These are phyloP conservation scores for Antheraea yamamai DNA, from an alignment of 2,888 invertebrate species.

Conservation along the genomic window DNA sequence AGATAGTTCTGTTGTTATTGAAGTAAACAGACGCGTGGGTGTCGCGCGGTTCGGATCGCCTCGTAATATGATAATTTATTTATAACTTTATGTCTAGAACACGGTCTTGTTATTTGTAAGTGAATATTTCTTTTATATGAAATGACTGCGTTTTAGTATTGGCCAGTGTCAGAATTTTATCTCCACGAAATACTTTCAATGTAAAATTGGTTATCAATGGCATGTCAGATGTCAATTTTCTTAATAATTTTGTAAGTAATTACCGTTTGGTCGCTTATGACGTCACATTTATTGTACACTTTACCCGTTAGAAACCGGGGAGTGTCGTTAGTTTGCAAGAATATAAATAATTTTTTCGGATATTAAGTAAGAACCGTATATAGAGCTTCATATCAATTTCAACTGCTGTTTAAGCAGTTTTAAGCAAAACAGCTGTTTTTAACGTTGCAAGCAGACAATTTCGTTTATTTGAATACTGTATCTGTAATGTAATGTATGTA, in stretches of 20 bases:
- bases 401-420: too few relatives aligned
- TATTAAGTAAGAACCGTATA: not conserved
- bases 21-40: slow-evolving; percentile 3
- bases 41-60: not conserved
- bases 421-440: not conserved
- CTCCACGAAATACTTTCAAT: too few relatives aligned
- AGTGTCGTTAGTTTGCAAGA: too few relatives aligned
- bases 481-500: too few relatives aligned
- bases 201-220: too few relatives aligned
- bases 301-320: too few relatives aligned
- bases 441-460: not conserved
- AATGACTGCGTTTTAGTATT: not conserved
- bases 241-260: too few relatives aligned
- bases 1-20: not conserved
- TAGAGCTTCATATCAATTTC: not conserved
- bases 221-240: too few relatives aligned
- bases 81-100: not conserved
- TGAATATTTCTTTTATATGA: not conserved
- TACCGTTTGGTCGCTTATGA: too few relatives aligned
- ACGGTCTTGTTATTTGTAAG: not conserved
- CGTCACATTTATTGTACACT: too few relatives aligned
- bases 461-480: not conserved
- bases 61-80: not conserved
- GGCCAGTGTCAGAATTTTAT: not conserved
- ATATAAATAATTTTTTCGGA: too few relatives aligned